Evolutionary conservation across 2,888 invertebrate genomes (phyloP).

Genomic region (Scelioninae gen. 1): DNA sequence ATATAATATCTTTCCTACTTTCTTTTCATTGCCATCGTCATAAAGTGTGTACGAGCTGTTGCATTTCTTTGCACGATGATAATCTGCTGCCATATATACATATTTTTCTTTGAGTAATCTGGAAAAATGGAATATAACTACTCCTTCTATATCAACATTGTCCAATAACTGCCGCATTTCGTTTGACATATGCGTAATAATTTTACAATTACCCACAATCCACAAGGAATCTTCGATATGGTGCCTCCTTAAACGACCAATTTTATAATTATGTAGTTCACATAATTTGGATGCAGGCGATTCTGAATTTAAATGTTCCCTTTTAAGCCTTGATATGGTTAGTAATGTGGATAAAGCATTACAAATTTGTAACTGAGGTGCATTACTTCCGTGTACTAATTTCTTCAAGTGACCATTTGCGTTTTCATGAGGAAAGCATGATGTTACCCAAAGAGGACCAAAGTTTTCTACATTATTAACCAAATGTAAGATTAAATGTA

Average conservation of each 20-base stretch:
- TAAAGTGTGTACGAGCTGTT: too few species aligned
- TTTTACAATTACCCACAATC: constrained; percentile 5
- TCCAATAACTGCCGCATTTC: too few species aligned
- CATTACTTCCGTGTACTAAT: constrained; percentile 8
- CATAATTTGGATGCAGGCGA: neutral
- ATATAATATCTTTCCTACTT: too few species aligned
- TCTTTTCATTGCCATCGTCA: too few species aligned
- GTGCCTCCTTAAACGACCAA: neutral
- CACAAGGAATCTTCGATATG: neutral
- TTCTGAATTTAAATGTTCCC: neutral
- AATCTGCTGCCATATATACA: too few species aligned
- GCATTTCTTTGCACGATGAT: too few species aligned
- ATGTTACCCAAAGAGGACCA: neutral
- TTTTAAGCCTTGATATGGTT: neutral
- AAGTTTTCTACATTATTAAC: constrained; percentile 44
- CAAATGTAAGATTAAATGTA: constrained; percentile 70
- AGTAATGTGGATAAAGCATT: neutral
- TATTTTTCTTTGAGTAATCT: too few species aligned
- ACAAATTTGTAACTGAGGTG: constrained; percentile 1
- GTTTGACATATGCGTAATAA: neutral
- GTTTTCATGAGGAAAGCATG: neutral
- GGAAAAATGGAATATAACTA: too few species aligned
- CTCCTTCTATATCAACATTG: too few species aligned
- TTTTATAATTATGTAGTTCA: constrained; percentile 2
- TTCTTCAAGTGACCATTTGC: neutral